These are phyloP conservation scores for Acrobasis repandana DNA, from an alignment of 2,888 invertebrate genomes.

Conservation along the genomic window DNA sequence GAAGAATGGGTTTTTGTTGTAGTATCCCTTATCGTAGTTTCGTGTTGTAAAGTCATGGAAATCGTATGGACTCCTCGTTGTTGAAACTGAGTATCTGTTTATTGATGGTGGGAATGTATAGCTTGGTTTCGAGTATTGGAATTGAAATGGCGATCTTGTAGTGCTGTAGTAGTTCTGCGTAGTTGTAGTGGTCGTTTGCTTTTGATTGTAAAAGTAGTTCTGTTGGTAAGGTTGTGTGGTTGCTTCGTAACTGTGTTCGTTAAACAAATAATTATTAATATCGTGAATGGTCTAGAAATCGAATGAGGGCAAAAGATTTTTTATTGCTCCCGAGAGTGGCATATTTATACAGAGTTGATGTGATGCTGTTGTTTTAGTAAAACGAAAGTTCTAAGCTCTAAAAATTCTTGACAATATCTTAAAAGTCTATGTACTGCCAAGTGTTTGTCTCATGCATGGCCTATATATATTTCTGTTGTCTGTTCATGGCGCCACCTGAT, in stretches of 20 bases:
- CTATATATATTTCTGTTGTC: no score
- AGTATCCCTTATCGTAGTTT: constrained; percentile 58
- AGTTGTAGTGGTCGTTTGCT: constrained; percentile 44
- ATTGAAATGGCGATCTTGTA: constrained; percentile 47
- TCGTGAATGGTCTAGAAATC: constrained; percentile 20
- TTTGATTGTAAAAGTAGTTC: constrained; percentile 33
- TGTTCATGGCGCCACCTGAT: neutral
- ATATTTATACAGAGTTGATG: neutral
- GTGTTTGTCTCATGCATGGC: no score
- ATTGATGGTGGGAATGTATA: constrained; percentile 53
- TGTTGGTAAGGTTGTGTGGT: constrained; percentile 66
- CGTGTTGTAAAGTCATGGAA: constrained; percentile 69
- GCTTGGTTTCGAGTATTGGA: constrained; percentile 42
- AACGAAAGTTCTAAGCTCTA: no score
- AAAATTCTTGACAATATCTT: no score
- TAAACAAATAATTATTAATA: constrained; percentile 61
- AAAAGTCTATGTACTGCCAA: no score
- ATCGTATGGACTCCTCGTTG: constrained; percentile 83
- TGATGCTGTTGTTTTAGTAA: no score
- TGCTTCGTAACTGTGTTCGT: constrained; percentile 69
- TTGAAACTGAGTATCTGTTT: constrained; percentile 72
- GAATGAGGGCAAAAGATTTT: neutral
- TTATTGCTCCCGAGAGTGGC: neutral
- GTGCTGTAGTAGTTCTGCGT: constrained; percentile 50
- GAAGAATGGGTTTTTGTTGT: constrained; percentile 67